These are phyloP conservation scores for Rhingia campestris DNA, from an alignment of 2,888 invertebrate species.

Conservation along the genomic window DNA sequence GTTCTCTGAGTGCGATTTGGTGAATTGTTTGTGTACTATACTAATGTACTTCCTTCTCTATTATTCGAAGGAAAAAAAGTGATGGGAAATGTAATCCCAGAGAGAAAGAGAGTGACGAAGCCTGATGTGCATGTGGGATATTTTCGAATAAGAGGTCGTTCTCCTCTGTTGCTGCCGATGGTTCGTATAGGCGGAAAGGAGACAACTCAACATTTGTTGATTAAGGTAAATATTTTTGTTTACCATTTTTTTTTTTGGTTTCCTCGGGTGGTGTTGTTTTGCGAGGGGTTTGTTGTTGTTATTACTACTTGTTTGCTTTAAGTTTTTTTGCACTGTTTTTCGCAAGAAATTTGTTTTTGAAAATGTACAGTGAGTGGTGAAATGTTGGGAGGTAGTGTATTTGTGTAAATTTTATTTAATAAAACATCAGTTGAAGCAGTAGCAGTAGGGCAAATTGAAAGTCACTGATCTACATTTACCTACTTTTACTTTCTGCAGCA, in stretches of 20 bases:
- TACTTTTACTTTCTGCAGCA: too few species aligned
- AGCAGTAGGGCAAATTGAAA: too few species aligned
- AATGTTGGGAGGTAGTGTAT: background rate
- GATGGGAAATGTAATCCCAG: background rate
- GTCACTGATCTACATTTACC: too few species aligned
- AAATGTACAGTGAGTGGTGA: slow-evolving; percentile 19
- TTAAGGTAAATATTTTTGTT: slow-evolving; percentile 68
- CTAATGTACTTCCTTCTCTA: background rate
- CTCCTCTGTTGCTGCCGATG: slow-evolving; percentile 13
- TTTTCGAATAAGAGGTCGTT: background rate
- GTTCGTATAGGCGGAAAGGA: background rate
- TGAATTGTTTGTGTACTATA: slow-evolving; percentile 1
- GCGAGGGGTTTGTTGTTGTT: slow-evolving; percentile 11
- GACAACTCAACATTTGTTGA: slow-evolving; percentile 9
- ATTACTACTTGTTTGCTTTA: slow-evolving; percentile 1
- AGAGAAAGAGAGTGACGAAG: background rate
- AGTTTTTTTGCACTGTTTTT: background rate
- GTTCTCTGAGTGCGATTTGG: slow-evolving; percentile 5
- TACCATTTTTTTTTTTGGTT: slow-evolving; percentile 43
- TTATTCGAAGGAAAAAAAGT: background rate
- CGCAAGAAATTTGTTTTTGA: background rate
- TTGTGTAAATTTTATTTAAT: too few species aligned
- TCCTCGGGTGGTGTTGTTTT: too few species aligned
- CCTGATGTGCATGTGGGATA: slow-evolving; percentile 7
- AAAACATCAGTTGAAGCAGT: too few species aligned